These are phyloP conservation scores for Macheiramphus alcinus DNA, from an alignment of 2,113 vertebrate genomes.

Conservation along the genomic window DNA sequence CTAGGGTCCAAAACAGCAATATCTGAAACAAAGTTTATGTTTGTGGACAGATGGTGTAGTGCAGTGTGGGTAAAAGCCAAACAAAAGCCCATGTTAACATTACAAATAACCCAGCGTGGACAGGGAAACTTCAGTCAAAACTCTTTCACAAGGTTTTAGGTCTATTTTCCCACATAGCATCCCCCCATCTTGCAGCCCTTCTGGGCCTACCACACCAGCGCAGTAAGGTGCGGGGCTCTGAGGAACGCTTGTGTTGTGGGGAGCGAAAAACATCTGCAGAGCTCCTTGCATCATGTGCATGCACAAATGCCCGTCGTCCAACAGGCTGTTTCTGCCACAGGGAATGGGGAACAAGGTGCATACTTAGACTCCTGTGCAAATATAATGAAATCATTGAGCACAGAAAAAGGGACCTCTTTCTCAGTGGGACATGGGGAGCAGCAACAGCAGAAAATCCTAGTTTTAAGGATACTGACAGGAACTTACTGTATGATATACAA, in stretches of 20 bases:
- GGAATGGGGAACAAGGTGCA: background rate
- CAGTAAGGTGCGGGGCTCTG: background rate
- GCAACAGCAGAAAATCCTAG: background rate
- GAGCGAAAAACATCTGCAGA: background rate
- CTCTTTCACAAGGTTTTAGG: background rate
- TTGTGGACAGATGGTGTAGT: background rate
- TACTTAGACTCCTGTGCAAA: background rate
- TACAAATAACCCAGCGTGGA: background rate
- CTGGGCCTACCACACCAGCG: background rate
- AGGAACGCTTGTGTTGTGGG: background rate
- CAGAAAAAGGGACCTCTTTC: background rate
- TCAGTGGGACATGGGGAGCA: background rate
- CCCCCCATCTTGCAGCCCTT: background rate
- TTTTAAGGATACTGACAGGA: background rate
- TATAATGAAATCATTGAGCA: background rate
- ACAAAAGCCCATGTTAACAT: background rate
- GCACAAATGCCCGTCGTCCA: background rate
- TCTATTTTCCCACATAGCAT: background rate
- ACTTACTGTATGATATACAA: background rate
- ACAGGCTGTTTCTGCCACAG: background rate
- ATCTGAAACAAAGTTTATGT: background rate
- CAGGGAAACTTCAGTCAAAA: background rate
- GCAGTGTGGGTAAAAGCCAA: background rate
- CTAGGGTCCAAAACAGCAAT: background rate
- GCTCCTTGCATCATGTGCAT: fast-evolving